These are phyloP conservation scores for Drosophila limbata DNA, from an alignment of 2,888 invertebrate species.

Conservation along the genomic window DNA sequence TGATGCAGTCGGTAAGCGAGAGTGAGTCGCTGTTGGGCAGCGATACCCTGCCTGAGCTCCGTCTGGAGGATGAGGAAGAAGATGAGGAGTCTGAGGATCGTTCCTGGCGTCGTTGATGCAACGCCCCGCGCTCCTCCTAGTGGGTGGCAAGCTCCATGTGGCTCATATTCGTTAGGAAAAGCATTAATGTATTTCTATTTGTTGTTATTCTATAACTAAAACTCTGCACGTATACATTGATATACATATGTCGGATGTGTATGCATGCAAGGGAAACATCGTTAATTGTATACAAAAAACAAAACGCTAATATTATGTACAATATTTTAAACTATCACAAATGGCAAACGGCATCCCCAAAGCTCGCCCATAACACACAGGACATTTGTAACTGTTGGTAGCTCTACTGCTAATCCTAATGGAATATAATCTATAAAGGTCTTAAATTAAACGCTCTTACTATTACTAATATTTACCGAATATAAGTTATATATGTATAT, in stretches of 20 bases:
- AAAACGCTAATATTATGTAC: slow-evolving; percentile 47
- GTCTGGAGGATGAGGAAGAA: slow-evolving; percentile 93
- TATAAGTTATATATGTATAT: slow-evolving; percentile 65
- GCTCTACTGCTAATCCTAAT: slow-evolving; percentile 50
- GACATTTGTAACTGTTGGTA: slow-evolving; percentile 49
- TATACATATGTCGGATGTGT: slow-evolving; percentile 6
- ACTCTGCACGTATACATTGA: slow-evolving; percentile 16
- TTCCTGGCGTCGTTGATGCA: slow-evolving; percentile 94
- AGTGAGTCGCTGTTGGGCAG: slow-evolving; percentile 78
- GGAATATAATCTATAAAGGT: slow-evolving; percentile 40
- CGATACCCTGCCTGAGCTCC: slow-evolving; percentile 87
- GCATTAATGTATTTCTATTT: slow-evolving; percentile 63
- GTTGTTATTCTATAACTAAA: slow-evolving; percentile 72
- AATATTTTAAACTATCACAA: slow-evolving; percentile 45
- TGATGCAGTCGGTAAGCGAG: slow-evolving; percentile 75
- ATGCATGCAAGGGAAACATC: slow-evolving; percentile 32
- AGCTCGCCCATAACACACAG: slow-evolving; percentile 32
- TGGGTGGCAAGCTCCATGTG: slow-evolving; percentile 47
- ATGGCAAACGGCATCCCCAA: slow-evolving; percentile 17
- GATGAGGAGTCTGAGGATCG: slow-evolving; percentile 94
- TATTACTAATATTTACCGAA: slow-evolving; percentile 77
- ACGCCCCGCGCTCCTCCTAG: slow-evolving; percentile 54
- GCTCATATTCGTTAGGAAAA: slow-evolving; percentile 60
- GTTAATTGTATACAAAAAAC: slow-evolving; percentile 46
- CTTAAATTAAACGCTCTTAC: slow-evolving; percentile 74